Evolutionary conservation across 2,888 invertebrate genomes (phyloP).

Genomic region (Meganola albula): DNA sequence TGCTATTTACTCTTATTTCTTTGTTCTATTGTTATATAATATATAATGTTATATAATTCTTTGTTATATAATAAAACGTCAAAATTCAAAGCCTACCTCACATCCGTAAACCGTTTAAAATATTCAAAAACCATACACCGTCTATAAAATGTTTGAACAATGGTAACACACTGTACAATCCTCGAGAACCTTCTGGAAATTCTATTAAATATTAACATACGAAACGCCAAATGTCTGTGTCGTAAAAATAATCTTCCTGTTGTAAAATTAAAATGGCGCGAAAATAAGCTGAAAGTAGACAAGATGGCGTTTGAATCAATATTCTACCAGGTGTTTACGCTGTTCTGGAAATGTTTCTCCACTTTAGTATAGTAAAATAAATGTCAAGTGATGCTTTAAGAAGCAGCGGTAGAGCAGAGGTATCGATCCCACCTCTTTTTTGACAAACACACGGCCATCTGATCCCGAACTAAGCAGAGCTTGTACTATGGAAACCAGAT

Average conservation of each 20-base stretch:
- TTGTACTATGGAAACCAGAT: too few relatives aligned
- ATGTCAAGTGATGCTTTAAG: too few relatives aligned
- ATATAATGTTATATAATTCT: too few relatives aligned
- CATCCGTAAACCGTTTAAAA: slow-evolving; percentile 25
- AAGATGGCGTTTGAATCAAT: slow-evolving; percentile 14
- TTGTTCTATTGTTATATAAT: too few relatives aligned
- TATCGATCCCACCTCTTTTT: too few relatives aligned
- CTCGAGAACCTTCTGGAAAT: slow-evolving; percentile 26
- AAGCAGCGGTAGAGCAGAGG: too few relatives aligned
- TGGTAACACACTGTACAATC: slow-evolving; percentile 17
- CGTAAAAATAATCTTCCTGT: slow-evolving; percentile 25
- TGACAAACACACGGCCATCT: too few relatives aligned
- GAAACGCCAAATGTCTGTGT: slow-evolving; percentile 21
- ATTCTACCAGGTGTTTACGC: slow-evolving; percentile 3
- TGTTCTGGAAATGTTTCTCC: too few relatives aligned
- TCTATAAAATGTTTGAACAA: slow-evolving; percentile 28
- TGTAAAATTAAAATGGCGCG: slow-evolving; percentile 22
- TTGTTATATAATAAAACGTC: slow-evolving; percentile 9
- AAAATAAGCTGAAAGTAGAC: slow-evolving; percentile 11
- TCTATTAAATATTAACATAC: slow-evolving; percentile 28
- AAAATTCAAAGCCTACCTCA: slow-evolving; percentile 18
- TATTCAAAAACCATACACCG: slow-evolving; percentile 27
- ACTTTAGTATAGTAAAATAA: too few relatives aligned
- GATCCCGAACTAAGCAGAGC: too few relatives aligned
- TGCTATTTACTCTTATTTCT: too few relatives aligned